Conservation (phyloP, 2,888 invertebrate genomes). For the Campoletis raptor region DNA sequence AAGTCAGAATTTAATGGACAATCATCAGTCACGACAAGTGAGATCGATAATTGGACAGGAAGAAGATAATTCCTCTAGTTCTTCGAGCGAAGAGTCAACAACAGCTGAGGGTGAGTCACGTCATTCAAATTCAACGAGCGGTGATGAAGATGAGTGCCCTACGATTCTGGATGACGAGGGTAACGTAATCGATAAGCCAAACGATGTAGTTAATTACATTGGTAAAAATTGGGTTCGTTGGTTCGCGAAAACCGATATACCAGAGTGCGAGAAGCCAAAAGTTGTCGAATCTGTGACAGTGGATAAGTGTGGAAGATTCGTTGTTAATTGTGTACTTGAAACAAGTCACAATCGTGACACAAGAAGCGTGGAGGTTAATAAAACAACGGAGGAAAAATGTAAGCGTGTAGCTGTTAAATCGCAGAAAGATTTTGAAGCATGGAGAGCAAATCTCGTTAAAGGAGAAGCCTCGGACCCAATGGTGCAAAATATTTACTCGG, state of each 20-base stretch:
- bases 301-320: slow-evolving; percentile 43
- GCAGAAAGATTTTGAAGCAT: not conserved
- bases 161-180: slow-evolving; percentile 28
- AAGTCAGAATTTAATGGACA: not conserved
- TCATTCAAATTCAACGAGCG: not conserved
- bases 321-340: slow-evolving; percentile 6
- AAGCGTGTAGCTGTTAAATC: not conserved
- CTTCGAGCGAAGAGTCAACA: slow-evolving; percentile 24
- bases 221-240: slow-evolving; percentile 17
- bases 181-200: not conserved
- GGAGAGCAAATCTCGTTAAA: not conserved
- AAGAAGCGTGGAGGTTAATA: slow-evolving; percentile 17
- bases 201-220: slow-evolving; percentile 15
- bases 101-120: not conserved
- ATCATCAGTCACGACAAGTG: not conserved
- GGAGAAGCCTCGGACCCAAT: slow-evolving; percentile 18
- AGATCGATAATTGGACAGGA: not conserved
- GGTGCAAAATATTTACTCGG: slow-evolving; percentile 18
- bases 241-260: slow-evolving; percentile 27
- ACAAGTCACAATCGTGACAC: slow-evolving; percentile 25
- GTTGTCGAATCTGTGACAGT: slow-evolving; percentile 11
- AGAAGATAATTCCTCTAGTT: slow-evolving; percentile 4
- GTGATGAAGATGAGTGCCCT: not conserved
- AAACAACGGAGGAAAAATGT: not conserved
- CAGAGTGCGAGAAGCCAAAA: slow-evolving; percentile 14